Conservation (phyloP, 2,797 vertebrate species). For the Macroramphosus scolopax region DNA sequence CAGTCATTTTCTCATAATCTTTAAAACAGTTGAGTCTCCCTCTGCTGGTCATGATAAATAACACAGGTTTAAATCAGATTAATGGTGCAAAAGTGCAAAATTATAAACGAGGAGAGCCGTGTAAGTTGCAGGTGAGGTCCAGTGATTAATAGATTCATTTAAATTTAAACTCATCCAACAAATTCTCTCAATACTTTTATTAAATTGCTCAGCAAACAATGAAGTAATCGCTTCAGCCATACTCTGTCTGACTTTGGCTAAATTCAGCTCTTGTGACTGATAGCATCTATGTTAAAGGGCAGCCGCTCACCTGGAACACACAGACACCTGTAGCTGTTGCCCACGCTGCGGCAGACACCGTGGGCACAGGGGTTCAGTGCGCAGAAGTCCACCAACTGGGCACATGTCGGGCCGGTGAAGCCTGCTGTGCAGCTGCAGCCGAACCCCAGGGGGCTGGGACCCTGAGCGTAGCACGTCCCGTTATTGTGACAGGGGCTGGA, state of each 20-base stretch:
- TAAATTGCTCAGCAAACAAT: not conserved
- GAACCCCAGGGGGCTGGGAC: slow-evolving; percentile 78
- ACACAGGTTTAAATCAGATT: too few species aligned
- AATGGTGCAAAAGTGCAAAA: too few species aligned
- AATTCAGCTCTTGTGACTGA: not conserved
- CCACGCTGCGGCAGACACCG: slow-evolving; percentile 91
- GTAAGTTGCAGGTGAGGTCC: too few species aligned
- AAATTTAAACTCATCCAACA: not conserved
- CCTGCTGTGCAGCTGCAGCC: slow-evolving; percentile 90
- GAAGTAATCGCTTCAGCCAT: not conserved
- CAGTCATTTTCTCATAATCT: too few species aligned
- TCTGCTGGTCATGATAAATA: too few species aligned
- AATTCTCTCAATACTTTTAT: not conserved
- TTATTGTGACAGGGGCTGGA: slow-evolving; percentile 94
- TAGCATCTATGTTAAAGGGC: not conserved
- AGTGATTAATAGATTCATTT: not conserved
- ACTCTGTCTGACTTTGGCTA: slow-evolving; percentile 17
- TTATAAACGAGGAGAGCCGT: too few species aligned
- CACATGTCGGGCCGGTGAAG: slow-evolving; percentile 90
- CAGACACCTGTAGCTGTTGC: slow-evolving; percentile 96
- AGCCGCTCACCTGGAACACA: slow-evolving; percentile 87
- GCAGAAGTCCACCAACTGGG: slow-evolving; percentile 94
- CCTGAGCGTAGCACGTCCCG: slow-evolving; percentile 86
- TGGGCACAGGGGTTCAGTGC: slow-evolving; percentile 95
- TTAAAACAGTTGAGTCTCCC: too few species aligned